Base-by-base conservation (phyloP, 2,797 vertebrate genomes). In the Capromys pilorides region DNA sequence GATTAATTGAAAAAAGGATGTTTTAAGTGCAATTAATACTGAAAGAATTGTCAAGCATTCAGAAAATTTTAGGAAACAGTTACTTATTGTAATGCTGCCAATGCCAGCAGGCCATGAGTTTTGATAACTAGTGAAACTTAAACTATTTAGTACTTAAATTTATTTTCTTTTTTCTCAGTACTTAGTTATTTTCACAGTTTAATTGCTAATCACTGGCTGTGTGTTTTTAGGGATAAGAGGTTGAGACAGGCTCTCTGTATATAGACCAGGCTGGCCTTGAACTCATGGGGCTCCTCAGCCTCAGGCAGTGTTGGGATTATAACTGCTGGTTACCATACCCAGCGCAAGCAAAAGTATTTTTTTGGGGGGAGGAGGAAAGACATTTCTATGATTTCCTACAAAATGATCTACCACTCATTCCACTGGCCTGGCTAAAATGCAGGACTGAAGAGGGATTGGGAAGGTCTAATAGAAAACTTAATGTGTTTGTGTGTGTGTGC, bases 1-100 rank as follows among this genome's bases (percentile, higher is more conserved):
- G 82, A 96, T 96, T 93, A 89, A 96, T 88, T 75, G 91, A 73
- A 84, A 93, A 94, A 88, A 91, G 18, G 11, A 81, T 95, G 54
- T 98, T 97, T 97, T 93, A 98, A 98, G 97, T 98, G 98, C 97
- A 98, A 97, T 98, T 98, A 98, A 95, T 94, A 86, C 41, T 82
- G 59, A 95, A 80, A 96, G 97, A 97, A 95, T 90, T 95, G 94
- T 94, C 93, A 92, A 96, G 97, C 95, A 94, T 96, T 97, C 96
- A 96, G 91, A 96, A 97, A 95, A 97, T 97, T 97, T 97, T 22
- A 94, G 92, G 93, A 93, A 96, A 83, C 31, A 31, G 86, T 82
- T 92, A 93, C 93, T 91, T 41, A 61, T 96, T 97, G 86, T 94
- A 95, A 96, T 93, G 94, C 97, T 97, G 95, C 97, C 97, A 69